These are phyloP conservation scores for Panurus biarmicus DNA, from an alignment of 2,113 vertebrate genomes.

Conservation along the genomic window DNA sequence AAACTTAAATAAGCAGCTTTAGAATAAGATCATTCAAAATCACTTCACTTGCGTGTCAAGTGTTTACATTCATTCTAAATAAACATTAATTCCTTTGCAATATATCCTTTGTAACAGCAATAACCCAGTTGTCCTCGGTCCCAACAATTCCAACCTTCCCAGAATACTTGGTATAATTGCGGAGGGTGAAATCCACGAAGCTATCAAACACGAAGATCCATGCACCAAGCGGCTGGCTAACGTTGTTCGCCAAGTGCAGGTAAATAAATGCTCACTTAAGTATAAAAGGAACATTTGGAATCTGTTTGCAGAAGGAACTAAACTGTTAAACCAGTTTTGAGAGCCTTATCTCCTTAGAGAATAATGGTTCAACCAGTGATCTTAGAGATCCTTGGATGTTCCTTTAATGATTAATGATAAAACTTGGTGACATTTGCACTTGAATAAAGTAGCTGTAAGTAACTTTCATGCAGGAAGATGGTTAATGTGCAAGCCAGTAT, in stretches of 20 bases:
- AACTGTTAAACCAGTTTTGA: neutral
- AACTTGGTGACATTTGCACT: neutral
- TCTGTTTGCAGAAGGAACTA: neutral
- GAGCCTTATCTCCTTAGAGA: neutral
- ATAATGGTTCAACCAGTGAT: neutral
- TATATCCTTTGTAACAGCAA: conserved; percentile 74
- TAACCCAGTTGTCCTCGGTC: conserved; percentile 92
- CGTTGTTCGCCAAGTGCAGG: conserved; percentile 97
- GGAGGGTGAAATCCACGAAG: conserved; percentile 89
- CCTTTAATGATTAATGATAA: neutral
- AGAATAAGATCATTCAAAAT: neutral
- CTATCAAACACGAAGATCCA: conserved; percentile 88
- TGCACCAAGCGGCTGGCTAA: conserved; percentile 94
- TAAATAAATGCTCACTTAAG: neutral
- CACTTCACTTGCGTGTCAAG: neutral
- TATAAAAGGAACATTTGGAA: neutral
- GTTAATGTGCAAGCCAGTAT: neutral
- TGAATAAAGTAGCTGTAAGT: neutral
- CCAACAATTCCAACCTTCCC: conserved; percentile 93
- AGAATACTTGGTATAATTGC: conserved; percentile 96
- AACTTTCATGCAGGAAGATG: neutral
- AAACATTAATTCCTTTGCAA: neutral
- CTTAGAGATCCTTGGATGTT: neutral
- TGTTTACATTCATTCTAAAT: neutral
- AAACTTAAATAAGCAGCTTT: neutral